Conservation (phyloP, 2,888 invertebrate genomes). For the Dicycla oo region DNA sequence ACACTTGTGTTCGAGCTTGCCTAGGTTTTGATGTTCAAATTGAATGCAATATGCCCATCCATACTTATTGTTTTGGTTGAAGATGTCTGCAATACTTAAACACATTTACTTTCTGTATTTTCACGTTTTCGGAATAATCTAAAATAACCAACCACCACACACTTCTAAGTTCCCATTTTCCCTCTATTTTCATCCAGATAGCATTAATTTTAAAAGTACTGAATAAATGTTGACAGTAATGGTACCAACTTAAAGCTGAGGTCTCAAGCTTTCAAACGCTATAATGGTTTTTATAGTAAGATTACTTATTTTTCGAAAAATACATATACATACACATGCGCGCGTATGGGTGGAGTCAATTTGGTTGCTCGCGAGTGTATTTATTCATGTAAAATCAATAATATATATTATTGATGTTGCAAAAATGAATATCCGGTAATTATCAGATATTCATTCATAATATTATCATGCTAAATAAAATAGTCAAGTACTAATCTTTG, state of each 20-base stretch:
- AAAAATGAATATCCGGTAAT: neutral
- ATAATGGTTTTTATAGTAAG: too few relatives aligned
- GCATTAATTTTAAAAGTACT: too few relatives aligned
- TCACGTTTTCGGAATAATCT: too few relatives aligned
- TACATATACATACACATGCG: neutral
- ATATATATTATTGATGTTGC: neutral
- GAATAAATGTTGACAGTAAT: too few relatives aligned
- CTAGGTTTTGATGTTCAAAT: neutral
- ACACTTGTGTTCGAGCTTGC: neutral
- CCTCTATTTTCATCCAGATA: too few relatives aligned
- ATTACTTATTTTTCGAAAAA: too few relatives aligned
- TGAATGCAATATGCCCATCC: neutral
- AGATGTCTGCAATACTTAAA: neutral
- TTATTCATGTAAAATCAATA: neutral
- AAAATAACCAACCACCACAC: too few relatives aligned
- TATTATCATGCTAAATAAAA: constrained; percentile 1
- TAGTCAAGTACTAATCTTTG: constrained; percentile 10
- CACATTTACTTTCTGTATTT: neutral
- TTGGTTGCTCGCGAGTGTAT: too few relatives aligned
- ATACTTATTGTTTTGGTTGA: neutral
- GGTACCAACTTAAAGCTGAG: too few relatives aligned
- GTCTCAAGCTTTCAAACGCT: too few relatives aligned
- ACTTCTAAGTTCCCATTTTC: too few relatives aligned
- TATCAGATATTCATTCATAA: too few relatives aligned
- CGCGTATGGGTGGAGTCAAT: accelerated